phyloP scores from a whole-genome alignment of 2,888 invertebrate species.

The Clivina fossor region DNA sequence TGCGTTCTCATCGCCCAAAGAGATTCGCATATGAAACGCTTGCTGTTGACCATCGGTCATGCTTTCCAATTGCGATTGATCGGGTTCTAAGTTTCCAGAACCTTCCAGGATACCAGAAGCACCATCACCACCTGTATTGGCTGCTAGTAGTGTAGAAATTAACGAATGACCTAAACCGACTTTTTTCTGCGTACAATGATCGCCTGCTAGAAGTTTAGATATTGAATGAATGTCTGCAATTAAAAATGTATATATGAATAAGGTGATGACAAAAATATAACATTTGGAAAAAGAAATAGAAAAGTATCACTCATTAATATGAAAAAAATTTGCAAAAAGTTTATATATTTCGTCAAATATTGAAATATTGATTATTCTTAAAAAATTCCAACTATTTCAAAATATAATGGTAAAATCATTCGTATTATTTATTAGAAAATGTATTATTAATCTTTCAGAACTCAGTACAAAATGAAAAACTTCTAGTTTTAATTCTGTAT shows the following conservation, averaged over 20 bases:
- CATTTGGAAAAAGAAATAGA: too few relatives aligned
- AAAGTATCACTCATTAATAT: too few relatives aligned
- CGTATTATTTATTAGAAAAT: too few relatives aligned
- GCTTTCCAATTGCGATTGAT: conserved; percentile 47
- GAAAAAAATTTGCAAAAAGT: too few relatives aligned
- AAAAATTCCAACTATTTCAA: too few relatives aligned
- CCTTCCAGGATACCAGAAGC: conserved; percentile 40
- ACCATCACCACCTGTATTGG: conserved; percentile 34
- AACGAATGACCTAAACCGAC: conserved; percentile 42
- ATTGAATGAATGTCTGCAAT: conserved; percentile 25
- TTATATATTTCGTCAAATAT: too few relatives aligned
- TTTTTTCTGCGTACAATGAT: conserved; percentile 43
- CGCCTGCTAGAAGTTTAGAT: conserved; percentile 38
- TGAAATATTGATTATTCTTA: too few relatives aligned
- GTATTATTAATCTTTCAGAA: too few relatives aligned
- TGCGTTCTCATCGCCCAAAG: conserved; percentile 48
- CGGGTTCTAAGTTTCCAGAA: conserved; percentile 46
- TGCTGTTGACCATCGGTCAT: conserved; percentile 44
- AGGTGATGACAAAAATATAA: too few relatives aligned
- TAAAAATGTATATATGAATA: neutral
- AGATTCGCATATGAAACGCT: conserved; percentile 50
- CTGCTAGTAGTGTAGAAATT: conserved; percentile 43
- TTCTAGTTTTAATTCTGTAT: too few relatives aligned
- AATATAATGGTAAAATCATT: too few relatives aligned
- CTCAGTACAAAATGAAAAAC: too few relatives aligned